Evolutionary conservation across 2,113 vertebrate genomes (phyloP).

Genomic region (Saccopteryx leptura): DNA sequence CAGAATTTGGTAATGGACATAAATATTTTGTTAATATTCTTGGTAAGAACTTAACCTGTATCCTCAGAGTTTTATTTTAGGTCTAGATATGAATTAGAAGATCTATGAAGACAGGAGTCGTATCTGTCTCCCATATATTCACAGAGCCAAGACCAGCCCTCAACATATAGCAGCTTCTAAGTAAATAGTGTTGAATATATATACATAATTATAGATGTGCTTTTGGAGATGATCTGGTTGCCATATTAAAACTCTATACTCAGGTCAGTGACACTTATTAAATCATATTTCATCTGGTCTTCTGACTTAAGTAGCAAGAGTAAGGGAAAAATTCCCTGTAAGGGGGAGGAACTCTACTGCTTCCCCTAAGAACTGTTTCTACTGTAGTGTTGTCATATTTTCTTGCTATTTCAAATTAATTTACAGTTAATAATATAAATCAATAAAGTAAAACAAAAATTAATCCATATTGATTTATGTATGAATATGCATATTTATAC

Average conservation of each 20-base stretch:
- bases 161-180: neutral
- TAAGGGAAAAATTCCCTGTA: slow-evolving; percentile 5
- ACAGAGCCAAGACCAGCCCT: neutral
- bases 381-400: neutral
- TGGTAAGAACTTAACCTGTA: neutral
- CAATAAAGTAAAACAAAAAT: slow-evolving; percentile 60
- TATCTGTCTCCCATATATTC: neutral
- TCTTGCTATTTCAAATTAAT: slow-evolving; percentile 57
- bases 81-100: slow-evolving; percentile 24
- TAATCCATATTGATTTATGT: slow-evolving; percentile 47
- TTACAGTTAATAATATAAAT: slow-evolving; percentile 62
- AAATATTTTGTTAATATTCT: slow-evolving; percentile 41
- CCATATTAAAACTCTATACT: neutral
- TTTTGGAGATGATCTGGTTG: neutral
- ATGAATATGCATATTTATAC: neutral
- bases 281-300: slow-evolving; percentile 7
- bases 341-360: neutral
- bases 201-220: neutral
- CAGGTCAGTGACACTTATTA: neutral
- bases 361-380: slow-evolving; percentile 30
- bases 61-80: slow-evolving; percentile 17
- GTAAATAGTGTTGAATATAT: slow-evolving; percentile 20
- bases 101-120: neutral
- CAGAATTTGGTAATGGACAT: neutral
- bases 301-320: slow-evolving; percentile 30